These are phyloP conservation scores for Malurus alboscapulatus DNA, from an alignment of 2,113 vertebrate genomes.

Conservation along the genomic window DNA sequence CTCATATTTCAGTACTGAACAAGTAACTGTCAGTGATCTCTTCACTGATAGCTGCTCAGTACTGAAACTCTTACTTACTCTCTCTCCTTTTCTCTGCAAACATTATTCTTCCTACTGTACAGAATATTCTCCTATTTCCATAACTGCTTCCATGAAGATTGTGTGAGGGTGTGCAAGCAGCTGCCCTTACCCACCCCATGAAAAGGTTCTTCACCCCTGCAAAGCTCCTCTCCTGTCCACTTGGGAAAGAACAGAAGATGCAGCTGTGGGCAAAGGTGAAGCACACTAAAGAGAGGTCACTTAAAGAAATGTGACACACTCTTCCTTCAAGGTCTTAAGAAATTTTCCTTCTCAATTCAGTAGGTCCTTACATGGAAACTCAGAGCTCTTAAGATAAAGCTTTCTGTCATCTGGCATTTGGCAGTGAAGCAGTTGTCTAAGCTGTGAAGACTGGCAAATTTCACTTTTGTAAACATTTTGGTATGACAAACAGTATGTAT, in stretches of 20 bases:
- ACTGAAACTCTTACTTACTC: background rate
- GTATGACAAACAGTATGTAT: background rate
- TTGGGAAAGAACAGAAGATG: background rate
- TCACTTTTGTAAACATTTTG: conserved; percentile 42
- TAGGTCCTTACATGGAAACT: conserved; percentile 22
- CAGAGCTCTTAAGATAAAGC: background rate
- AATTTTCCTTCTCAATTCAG: background rate
- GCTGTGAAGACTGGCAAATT: conserved; percentile 42
- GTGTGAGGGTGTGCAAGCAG: background rate
- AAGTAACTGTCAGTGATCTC: background rate
- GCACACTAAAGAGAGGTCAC: background rate
- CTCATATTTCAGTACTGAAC: background rate
- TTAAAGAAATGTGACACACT: background rate
- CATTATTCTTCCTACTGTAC: background rate
- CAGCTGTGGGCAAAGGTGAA: background rate
- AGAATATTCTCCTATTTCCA: background rate
- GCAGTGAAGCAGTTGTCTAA: background rate
- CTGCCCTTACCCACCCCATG: background rate
- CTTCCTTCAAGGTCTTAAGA: background rate
- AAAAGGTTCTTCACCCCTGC: background rate
- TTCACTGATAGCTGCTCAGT: background rate
- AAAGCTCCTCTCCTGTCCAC: background rate
- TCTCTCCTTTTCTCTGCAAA: conserved; percentile 2
- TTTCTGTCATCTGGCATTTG: background rate
- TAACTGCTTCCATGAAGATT: background rate